phyloP scores from a whole-genome alignment of 2,113 vertebrate genomes.

The Leptobrachium leishanense region DNA sequence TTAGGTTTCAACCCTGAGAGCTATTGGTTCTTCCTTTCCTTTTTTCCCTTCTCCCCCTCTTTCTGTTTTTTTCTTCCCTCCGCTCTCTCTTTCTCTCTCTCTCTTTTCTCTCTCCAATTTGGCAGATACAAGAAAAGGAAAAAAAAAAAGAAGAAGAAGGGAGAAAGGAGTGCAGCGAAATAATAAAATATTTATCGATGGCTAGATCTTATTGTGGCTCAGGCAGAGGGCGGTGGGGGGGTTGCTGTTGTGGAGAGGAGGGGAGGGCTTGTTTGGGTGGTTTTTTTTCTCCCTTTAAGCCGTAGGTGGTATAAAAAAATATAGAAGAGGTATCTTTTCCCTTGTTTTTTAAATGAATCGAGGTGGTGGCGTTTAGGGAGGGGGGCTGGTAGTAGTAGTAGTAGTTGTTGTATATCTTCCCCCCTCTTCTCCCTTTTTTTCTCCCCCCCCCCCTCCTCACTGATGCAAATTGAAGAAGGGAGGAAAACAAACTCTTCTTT shows the following conservation, averaged over 20 bases:
- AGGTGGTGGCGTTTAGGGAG: constrained; percentile 64
- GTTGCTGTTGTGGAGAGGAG: constrained; percentile 52
- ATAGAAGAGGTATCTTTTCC: constrained; percentile 45
- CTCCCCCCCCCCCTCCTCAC: constrained; percentile 35
- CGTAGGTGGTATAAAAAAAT: constrained; percentile 21
- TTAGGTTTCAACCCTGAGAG: constrained; percentile 94
- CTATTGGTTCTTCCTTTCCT: constrained; percentile 74
- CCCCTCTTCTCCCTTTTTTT: constrained; percentile 36
- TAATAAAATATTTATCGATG: constrained; percentile 62
- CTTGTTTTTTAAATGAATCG: constrained; percentile 58
- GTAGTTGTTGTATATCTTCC: too few species aligned
- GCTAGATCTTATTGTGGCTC: constrained; percentile 10
- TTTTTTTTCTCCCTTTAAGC: constrained; percentile 19
- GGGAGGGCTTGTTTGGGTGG: constrained; percentile 50
- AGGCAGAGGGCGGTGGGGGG: constrained; percentile 31
- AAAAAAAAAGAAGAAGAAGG: too few species aligned
- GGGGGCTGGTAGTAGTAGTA: constrained; percentile 31
- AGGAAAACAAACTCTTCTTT: constrained; percentile 66
- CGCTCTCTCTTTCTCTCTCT: constrained; percentile 1
- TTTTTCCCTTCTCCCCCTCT: constrained; percentile 52
- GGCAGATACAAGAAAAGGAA: not conserved
- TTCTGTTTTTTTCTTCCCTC: too few species aligned
- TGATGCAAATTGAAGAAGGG: constrained; percentile 66
- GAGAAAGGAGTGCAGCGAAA: constrained; percentile 55
- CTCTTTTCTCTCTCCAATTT: constrained; percentile 1